Evolutionary conservation across 1,140 invertebrate genomes (phyloP).

Genomic region (Cecropterus lyciades): DNA sequence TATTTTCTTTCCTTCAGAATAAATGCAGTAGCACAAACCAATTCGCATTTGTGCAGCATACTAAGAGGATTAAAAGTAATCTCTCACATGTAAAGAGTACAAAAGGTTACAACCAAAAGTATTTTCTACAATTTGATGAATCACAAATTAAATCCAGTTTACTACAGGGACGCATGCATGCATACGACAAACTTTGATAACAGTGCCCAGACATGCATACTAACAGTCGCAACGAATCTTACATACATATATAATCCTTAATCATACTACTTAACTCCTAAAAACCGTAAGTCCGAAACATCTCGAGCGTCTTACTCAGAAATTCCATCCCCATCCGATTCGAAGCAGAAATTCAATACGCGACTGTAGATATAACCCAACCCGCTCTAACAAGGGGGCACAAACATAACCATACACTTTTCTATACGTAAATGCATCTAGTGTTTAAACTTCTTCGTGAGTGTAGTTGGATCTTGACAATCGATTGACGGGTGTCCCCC

Average conservation of each 20-base stretch:
- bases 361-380: slow-evolving; percentile 1
- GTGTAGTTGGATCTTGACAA: slow-evolving; percentile 75
- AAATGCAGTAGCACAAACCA: no score
- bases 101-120: no score
- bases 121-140: no score
- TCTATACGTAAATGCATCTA: slow-evolving; percentile 50
- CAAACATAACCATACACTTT: slow-evolving; percentile 35
- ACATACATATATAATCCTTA: background rate
- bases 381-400: background rate
- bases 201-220: no score
- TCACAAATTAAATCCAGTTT: no score
- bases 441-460: slow-evolving; percentile 54
- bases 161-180: no score
- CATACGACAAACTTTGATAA: no score
- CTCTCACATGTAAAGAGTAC: no score
- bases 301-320: slow-evolving; percentile 15
- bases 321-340: slow-evolving; percentile 12
- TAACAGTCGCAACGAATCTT: background rate
- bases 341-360: slow-evolving; percentile 24
- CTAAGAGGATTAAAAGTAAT: no score
- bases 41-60: no score
- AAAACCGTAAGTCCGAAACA: background rate
- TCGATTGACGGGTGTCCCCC: slow-evolving; percentile 81
- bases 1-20: no score
- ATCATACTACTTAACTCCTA: background rate